Evolutionary conservation across 2,113 vertebrate genomes (phyloP).

Genomic region (Podarcis raffonei): DNA sequence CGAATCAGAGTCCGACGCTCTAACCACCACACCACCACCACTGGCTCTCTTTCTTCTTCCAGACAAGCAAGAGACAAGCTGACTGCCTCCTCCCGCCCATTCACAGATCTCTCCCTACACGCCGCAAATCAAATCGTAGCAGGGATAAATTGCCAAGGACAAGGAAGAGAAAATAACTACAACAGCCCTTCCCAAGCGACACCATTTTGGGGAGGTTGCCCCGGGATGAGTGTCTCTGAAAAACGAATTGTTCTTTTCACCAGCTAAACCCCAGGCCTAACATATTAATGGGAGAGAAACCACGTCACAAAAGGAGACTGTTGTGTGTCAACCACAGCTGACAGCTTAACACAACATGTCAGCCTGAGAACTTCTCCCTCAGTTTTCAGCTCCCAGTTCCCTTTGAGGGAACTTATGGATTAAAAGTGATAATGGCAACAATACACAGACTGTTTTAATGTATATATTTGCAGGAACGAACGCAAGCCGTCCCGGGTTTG

Average conservation of each 20-base stretch:
- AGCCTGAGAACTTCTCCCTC: neutral
- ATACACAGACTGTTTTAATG: too few relatives aligned
- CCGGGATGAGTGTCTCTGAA: neutral
- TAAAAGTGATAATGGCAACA: too few relatives aligned
- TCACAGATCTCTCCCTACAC: neutral
- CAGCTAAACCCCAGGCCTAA: neutral
- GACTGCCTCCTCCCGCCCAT: too few relatives aligned
- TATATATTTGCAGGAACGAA: too few relatives aligned
- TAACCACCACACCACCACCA: too few relatives aligned
- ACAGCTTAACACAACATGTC: neutral
- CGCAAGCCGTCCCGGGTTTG: too few relatives aligned
- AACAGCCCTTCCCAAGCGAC: conserved; percentile 31
- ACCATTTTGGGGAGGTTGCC: conserved; percentile 54
- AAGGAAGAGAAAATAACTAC: conserved; percentile 5
- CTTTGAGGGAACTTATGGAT: too few relatives aligned
- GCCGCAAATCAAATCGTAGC: conserved; percentile 6
- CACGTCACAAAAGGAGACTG: neutral
- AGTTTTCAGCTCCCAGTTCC: neutral
- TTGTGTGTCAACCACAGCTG: neutral
- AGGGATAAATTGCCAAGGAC: neutral
- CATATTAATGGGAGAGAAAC: neutral
- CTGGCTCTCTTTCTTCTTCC: too few relatives aligned
- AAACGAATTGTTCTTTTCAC: conserved; percentile 65
- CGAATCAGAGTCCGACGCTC: too few relatives aligned
- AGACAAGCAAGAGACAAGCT: too few relatives aligned